Conservation (phyloP, 2,797 vertebrate genomes). For the Sebastiscus albofasciatus region DNA sequence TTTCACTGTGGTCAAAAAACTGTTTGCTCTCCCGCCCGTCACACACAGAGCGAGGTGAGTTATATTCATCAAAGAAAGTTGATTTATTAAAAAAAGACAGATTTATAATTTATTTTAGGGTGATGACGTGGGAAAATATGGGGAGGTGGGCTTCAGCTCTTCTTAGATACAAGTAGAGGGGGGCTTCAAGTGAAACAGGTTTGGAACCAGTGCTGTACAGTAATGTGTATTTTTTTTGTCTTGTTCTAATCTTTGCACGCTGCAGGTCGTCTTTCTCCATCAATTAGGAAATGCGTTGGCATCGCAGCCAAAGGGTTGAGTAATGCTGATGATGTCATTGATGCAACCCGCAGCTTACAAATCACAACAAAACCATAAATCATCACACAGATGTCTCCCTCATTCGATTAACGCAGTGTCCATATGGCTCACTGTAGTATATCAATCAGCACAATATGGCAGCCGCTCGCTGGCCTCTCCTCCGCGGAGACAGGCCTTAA, state of each 20-base stretch:
- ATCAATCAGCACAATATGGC: conserved; percentile 80
- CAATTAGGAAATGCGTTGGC: conserved; percentile 73
- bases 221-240: conserved; percentile 56
- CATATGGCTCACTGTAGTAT: conserved; percentile 80
- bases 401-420: conserved; percentile 80
- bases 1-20: too few species aligned
- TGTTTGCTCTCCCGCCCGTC: too few species aligned
- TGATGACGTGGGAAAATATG: too few species aligned
- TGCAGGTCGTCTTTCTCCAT: conserved; percentile 49
- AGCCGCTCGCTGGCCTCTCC: conserved; percentile 70
- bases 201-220: background rate
- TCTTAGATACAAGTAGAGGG: too few species aligned
- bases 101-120: too few species aligned
- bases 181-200: fast-evolving
- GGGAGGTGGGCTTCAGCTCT: too few species aligned
- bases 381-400: conserved; percentile 79
- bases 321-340: conserved; percentile 83
- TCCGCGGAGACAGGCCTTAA: conserved; percentile 28
- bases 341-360: conserved; percentile 71
- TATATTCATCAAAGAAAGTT: too few species aligned
- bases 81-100: too few species aligned
- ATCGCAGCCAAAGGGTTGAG: conserved; percentile 31
- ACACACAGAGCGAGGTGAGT: too few species aligned
- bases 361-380: conserved; percentile 81
- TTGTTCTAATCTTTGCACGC: conserved; percentile 83